These are phyloP conservation scores for Monomorium pharaonis DNA, from an alignment of 1,140 invertebrate species.

Conservation along the genomic window DNA sequence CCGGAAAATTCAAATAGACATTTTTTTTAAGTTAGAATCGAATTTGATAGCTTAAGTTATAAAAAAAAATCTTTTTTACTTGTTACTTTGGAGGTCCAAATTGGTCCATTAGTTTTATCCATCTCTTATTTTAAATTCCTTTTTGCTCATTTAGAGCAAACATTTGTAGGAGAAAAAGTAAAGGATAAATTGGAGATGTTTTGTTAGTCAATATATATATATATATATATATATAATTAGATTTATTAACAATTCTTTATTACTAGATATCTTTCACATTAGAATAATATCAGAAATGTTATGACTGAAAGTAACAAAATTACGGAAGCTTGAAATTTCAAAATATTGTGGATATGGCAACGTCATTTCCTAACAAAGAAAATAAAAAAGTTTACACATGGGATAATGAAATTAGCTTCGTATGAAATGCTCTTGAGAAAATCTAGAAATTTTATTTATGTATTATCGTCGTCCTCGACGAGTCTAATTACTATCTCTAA, in stretches of 20 bases:
- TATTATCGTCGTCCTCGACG: neutral
- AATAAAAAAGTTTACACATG: neutral
- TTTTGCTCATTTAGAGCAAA: neutral
- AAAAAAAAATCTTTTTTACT: too few species aligned
- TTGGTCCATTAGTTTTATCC: too few species aligned
- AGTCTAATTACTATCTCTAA: slow-evolving; percentile 6
- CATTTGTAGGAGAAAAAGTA: neutral
- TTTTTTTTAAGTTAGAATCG: too few species aligned
- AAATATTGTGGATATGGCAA: slow-evolving; percentile 57
- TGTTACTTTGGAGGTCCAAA: too few species aligned
- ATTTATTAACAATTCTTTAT: slow-evolving; percentile 64
- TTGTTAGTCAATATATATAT: neutral
- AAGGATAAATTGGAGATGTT: neutral
- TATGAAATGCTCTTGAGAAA: neutral
- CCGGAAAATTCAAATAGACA: too few species aligned
- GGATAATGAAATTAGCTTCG: neutral
- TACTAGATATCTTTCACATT: slow-evolving; percentile 63
- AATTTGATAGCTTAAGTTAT: too few species aligned
- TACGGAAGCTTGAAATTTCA: slow-evolving; percentile 71
- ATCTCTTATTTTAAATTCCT: neutral
- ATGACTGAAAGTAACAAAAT: slow-evolving; percentile 73
- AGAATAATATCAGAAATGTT: slow-evolving; percentile 77
- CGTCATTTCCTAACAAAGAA: slow-evolving; percentile 5
- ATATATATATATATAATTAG: neutral
- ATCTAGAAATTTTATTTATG: neutral